Base-by-base conservation (phyloP, 2,888 invertebrate genomes). In the Cantharis rufa region DNA sequence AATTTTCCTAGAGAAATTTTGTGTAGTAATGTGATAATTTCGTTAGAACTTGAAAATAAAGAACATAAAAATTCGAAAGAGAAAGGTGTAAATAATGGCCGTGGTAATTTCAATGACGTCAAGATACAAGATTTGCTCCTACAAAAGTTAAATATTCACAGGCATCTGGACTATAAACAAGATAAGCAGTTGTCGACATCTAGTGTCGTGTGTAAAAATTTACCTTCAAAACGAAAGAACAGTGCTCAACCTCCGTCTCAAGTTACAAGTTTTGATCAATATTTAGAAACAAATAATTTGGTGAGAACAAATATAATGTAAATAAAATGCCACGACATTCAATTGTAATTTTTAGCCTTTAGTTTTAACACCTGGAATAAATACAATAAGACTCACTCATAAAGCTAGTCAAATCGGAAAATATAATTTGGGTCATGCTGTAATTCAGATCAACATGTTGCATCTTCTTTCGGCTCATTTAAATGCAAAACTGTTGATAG, bases 151-250 rank as follows among this genome's bases (percentile, higher is more conserved):
- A 90, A 92, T 82, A 93, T 95, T 73, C 91, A 91, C 63, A 91
- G 93, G 64, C 93, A 93, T 85, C 87, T 95, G 48, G 94, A 94
- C 84, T 94, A 93, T 85, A 94, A 95, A 86, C 94, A 96, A 86
- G 96, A 97, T 86, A 94, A 93, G 84, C 93, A 93, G 24, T 88
- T 97, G 7, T 93, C 93, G 70, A 92, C 93, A 81, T 95, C 94
- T 0, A 93, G 93, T 2, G 92, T 96, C 2, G 92, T 93, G 27
- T 94, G 94, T 63, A 86, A 85, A 75, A 93, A 93, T 86, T 89
- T 90, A 1, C 89, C 91, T 0, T 88, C 94, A 1, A 92, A 92
- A 78, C 90, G 94, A 15, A 93, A 94, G 0, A 94, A 94, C 83
- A 94, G 94, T 84, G 91, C 91, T 64, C 48, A 48, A 48, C 83